Base-by-base conservation (phyloP, 1,140 invertebrate genomes). In the Orius laevigatus region DNA sequence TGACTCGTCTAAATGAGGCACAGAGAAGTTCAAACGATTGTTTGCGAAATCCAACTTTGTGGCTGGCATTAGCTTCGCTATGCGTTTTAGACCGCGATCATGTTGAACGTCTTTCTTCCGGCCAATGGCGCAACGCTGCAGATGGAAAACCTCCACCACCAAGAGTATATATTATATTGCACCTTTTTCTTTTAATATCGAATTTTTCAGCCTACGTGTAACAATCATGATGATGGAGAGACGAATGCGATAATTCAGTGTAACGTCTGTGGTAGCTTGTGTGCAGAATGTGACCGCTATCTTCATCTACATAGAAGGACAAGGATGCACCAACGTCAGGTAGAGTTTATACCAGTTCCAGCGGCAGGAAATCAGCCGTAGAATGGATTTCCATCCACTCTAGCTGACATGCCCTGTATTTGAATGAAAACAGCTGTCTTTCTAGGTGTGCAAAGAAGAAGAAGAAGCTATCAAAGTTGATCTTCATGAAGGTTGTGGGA, bases 211-310 rank as follows among this genome's bases (percentile, higher is more conserved):
- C 81, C 82, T 5, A 80, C 81, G 25, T 98, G 94, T 67, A 81
- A 75, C 43, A 98, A 98, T 65, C 94, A 98, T 62, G 94, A 98
- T 62, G 94, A 98, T 62, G 87, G 88, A 1, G 80, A 89, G 59
- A 98, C 93, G 0, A 72, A 79, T 1, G 93, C 93, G 1, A 86
- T 95, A 36, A 89, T 98, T 40, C 81, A 87, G 49, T 98, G 94
- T 63, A 81, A 79, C 49, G 70, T 75, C 5, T 98, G 94, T 62
- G 89, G 88, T 3, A 86, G 91, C 55, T 68, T 96, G 10, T 98
- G 94, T 64, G 79, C 83, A 1, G 94, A 97, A 59, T 98, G 94
- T 65, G 93, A 97, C 65, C 72, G 89, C 18, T 87, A 93, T 59
- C 67, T 98, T 4, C 94, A 98, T 67, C 70, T 98, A 19, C 88